Base-by-base conservation (phyloP, 2,888 invertebrate species). In the Pachymerium ferrugineum region DNA sequence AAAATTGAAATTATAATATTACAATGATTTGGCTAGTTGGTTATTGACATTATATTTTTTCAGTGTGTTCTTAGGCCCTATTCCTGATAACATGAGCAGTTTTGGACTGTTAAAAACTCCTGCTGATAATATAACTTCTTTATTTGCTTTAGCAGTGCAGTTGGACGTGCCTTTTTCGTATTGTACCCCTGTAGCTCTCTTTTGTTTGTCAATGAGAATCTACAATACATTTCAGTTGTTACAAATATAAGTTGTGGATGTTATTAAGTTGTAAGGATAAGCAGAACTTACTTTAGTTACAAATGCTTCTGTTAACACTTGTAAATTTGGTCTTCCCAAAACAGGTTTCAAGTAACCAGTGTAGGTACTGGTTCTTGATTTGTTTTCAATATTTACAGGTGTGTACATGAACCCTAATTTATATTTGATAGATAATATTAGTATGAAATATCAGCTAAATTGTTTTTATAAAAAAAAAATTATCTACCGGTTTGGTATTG, bases 41-140 rank as follows among this genome's bases (percentile, higher is more conserved):
- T 25, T 6, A 6, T 8, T 38, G 31, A 71, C 71, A 1, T 71
- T 3, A 22, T 33, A 38, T 71, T 35, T 35, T 25, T 19, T 35
- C 22, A 71, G 28, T 1, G 31, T 31, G 19, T 71, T 22, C 19
- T 8, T 38, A 0, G 31, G 71, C 1, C 71, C 71, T 16, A 71
- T 35, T 14, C 71, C 71, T 16, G 71, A 71, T 6, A 71, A 12
- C 71, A 71, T 22, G 1, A 71, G 38, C 1, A 71, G 38, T n/a
- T 71, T 14, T 19, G 71, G 71, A 5, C 16, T 33, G 4, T 38
- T 38, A 19, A 22, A 16, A 1, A 19, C 19, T 71, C 71, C 71
- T 25, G 19, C 71, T 28, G 71, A 71, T 25, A 71, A 33, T 3
- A 71, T 38, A 16, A 71, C 22, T 38, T 71, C 71, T 10, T 71